Percentiles rank a stretch among this genome's conserved stretches.
These are phyloP conservation scores for Progne subis DNA, from an alignment of 2,113 vertebrate species.

Conservation along the genomic window DNA sequence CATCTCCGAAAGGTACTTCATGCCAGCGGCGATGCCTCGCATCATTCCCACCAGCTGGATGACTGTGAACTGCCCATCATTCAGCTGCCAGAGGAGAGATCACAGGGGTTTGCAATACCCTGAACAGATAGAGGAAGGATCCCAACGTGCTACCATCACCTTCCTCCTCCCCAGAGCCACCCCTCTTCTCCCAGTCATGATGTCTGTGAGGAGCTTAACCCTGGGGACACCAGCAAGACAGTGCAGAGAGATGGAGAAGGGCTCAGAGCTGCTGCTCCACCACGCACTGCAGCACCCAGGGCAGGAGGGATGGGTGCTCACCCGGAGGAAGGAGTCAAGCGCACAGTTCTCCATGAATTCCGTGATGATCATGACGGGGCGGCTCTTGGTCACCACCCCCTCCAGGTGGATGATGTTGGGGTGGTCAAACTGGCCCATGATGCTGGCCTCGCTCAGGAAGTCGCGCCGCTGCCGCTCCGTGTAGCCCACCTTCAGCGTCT, in stretches of 20 bases:
- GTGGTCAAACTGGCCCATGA: conserved; percentile 99
- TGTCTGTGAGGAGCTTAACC: background rate
- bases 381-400: conserved; percentile 97
- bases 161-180: background rate
- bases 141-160: background rate
- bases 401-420: conserved; percentile 98
- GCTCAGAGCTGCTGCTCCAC: background rate
- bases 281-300: background rate
- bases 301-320: conserved; percentile 59
- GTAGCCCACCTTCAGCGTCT: conserved; percentile 97
- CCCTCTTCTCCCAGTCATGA: background rate
- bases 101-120: background rate
- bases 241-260: background rate
- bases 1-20: conserved; percentile 98
- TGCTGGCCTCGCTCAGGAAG: conserved; percentile 96
- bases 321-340: conserved; percentile 94
- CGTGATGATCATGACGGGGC: conserved; percentile 97
- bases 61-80: conserved; percentile 96
- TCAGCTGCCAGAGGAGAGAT: conserved; percentile 77
- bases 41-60: conserved; percentile 97
- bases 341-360: conserved; percentile 99
- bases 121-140: background rate
- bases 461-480: conserved; percentile 94
- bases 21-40: conserved; percentile 92
- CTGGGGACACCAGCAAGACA: background rate